Evolutionary conservation across 2,888 invertebrate species (phyloP).

Genomic region (Acleris sparsana): DNA sequence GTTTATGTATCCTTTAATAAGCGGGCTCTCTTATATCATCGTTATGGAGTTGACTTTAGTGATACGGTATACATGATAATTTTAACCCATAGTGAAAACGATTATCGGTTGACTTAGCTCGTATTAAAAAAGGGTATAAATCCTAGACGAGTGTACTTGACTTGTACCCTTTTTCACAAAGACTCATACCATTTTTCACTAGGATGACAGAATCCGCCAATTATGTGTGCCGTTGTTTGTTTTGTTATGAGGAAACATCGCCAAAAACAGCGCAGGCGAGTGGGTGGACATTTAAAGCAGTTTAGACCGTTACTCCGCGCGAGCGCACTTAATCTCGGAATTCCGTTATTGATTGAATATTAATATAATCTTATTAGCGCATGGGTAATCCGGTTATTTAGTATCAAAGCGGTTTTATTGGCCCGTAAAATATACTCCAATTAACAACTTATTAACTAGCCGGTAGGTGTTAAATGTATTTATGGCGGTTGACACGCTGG

Average conservation of each 20-base stretch:
- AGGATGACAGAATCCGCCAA: no score
- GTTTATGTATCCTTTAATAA: no score
- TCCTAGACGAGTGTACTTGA: no score
- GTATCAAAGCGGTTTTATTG: conserved; percentile 17
- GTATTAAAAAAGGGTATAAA: no score
- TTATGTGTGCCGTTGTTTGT: no score
- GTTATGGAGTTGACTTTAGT: no score
- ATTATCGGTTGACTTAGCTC: no score
- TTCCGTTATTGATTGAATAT: conserved; percentile 35
- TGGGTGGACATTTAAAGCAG: conserved; percentile 26
- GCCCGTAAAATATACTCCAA: conserved; percentile 14
- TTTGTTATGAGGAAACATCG: conserved; percentile 13
- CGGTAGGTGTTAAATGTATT: conserved; percentile 28
- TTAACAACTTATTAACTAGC: conserved; percentile 24
- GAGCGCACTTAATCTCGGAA: conserved; percentile 13
- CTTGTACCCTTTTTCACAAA: no score
- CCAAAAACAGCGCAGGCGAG: conserved; percentile 11
- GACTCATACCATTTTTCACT: no score
- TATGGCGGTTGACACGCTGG: conserved; percentile 9
- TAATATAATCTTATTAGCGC: conserved; percentile 27
- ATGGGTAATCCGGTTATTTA: conserved; percentile 15
- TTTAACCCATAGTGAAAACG: no score
- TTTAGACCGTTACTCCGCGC: conserved; percentile 18
- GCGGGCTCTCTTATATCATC: no score
- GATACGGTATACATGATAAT: no score